Percentiles rank a stretch among this genome's conserved stretches.
Evolutionary conservation across 2,113 vertebrate genomes (phyloP).

Genomic region (Oplegnathus fasciatus): DNA sequence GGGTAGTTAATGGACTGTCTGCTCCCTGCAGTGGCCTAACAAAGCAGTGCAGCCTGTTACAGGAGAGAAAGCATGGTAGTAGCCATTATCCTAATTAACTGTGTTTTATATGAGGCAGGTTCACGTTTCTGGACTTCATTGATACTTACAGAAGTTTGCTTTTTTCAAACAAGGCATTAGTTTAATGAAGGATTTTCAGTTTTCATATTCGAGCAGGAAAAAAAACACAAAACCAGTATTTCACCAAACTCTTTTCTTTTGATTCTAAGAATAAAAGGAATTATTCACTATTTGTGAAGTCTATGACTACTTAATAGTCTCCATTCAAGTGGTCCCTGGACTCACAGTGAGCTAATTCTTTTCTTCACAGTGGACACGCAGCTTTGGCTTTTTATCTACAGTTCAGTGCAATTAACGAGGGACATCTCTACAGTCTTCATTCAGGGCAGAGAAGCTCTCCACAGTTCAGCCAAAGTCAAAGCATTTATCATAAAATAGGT

Average conservation of each 20-base stretch:
- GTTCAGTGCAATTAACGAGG: slow-evolving; percentile 26
- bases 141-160: slow-evolving; percentile 4
- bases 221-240: background rate
- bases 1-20: slow-evolving; percentile 17
- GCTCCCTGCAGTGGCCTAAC: slow-evolving; percentile 38
- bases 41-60: slow-evolving; percentile 21
- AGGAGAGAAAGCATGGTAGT: slow-evolving; percentile 11
- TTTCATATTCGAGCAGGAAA: background rate
- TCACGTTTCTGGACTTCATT: slow-evolving; percentile 2
- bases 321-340: slow-evolving; percentile 15
- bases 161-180: slow-evolving; percentile 9
- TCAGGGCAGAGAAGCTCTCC: slow-evolving; percentile 25
- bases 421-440: slow-evolving; percentile 8
- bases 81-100: slow-evolving; percentile 36
- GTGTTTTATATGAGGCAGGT: slow-evolving; percentile 24
- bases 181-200: background rate
- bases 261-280: background rate
- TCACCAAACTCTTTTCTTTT: slow-evolving; percentile 36
- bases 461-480: slow-evolving; percentile 23
- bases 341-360: slow-evolving; percentile 10
- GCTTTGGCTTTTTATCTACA: slow-evolving; percentile 32
- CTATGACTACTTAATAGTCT: slow-evolving; percentile 1
- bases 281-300: background rate
- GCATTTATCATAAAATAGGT: background rate
- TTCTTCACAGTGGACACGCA: slow-evolving; percentile 19